These are phyloP conservation scores for Rhynchomys soricoides DNA, from an alignment of 2,113 vertebrate genomes.

Conservation along the genomic window DNA sequence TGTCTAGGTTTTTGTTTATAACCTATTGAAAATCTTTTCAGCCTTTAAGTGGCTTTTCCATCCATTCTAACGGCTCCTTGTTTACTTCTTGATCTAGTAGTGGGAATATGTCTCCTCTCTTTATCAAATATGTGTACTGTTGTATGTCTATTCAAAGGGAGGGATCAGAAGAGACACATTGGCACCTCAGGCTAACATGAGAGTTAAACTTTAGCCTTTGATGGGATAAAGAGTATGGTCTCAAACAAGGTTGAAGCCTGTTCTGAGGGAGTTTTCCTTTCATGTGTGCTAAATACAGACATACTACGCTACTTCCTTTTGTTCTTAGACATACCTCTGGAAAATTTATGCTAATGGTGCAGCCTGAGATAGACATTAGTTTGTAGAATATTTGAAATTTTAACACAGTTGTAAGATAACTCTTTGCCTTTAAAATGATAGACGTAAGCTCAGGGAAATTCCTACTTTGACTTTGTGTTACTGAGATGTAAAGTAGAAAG, in stretches of 20 bases:
- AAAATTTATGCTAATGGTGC: neutral
- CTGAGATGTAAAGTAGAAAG: neutral
- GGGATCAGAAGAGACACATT: neutral
- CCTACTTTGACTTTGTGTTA: neutral
- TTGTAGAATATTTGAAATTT: slow-evolving; percentile 20
- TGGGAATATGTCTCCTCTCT: neutral
- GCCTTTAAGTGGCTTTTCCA: neutral
- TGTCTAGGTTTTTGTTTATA: neutral
- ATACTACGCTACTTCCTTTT: neutral
- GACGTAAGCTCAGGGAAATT: neutral
- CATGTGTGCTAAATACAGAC: neutral
- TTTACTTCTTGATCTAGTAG: neutral
- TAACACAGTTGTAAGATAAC: neutral
- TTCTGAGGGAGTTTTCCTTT: neutral
- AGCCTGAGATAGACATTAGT: neutral
- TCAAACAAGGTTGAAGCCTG: neutral
- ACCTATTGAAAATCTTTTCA: neutral
- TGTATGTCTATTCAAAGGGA: neutral
- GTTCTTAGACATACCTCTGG: neutral
- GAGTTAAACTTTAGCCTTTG: neutral
- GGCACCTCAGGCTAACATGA: neutral
- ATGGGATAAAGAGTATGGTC: neutral
- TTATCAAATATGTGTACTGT: neutral
- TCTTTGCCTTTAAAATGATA: neutral
- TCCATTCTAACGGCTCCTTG: neutral